Evolutionary conservation across 2,888 invertebrate genomes (phyloP).

Genomic region (Lepetodrilus schrolli): DNA sequence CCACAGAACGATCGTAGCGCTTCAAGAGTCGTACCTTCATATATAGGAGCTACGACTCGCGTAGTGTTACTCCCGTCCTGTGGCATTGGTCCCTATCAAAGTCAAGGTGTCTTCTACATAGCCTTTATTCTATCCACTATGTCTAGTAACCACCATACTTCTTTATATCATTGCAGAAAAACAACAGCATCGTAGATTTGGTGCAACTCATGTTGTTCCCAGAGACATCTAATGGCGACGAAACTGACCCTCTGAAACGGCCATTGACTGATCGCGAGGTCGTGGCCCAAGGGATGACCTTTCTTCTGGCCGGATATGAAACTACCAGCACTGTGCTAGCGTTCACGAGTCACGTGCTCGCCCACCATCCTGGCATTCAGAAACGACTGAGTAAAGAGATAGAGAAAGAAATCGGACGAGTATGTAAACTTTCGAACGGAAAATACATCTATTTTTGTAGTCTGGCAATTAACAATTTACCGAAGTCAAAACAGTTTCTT

Average conservation of each 20-base stretch:
- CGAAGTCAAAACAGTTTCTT: too few relatives aligned
- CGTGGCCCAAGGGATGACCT: constrained; percentile 74
- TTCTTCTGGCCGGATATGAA: constrained; percentile 78
- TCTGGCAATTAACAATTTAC: too few relatives aligned
- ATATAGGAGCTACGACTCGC: too few relatives aligned
- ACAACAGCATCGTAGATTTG: constrained; percentile 66
- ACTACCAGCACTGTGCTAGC: constrained; percentile 77
- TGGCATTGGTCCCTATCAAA: too few relatives aligned
- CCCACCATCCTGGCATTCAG: constrained; percentile 76
- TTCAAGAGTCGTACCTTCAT: too few relatives aligned
- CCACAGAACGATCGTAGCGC: too few relatives aligned
- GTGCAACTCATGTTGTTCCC: constrained; percentile 76
- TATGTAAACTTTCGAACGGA: too few relatives aligned
- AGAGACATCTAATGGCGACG: constrained; percentile 35
- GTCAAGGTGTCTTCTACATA: too few relatives aligned
- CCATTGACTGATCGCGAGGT: constrained; percentile 66
- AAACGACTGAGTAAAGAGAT: constrained; percentile 75
- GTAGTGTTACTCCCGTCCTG: too few relatives aligned
- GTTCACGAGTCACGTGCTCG: constrained; percentile 76
- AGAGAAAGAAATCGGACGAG: constrained; percentile 57
- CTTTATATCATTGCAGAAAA: constrained; percentile 55
- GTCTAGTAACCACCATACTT: too few relatives aligned
- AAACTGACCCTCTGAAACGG: constrained; percentile 1
- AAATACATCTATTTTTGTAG: too few relatives aligned
- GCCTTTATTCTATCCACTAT: too few relatives aligned